These are phyloP conservation scores for Idaea aversata DNA, from an alignment of 2,888 invertebrate species.

Conservation along the genomic window DNA sequence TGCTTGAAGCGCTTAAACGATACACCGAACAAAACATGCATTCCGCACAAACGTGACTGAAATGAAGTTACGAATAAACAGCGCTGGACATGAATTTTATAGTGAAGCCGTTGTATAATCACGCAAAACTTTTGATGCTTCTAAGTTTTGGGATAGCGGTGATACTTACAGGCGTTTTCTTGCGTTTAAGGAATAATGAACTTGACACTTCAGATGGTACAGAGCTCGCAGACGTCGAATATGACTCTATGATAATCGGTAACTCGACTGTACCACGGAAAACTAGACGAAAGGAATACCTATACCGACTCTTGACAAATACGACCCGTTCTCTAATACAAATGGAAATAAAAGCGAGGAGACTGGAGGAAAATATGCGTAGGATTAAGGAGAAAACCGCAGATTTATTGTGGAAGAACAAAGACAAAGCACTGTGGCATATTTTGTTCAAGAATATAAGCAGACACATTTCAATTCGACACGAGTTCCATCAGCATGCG, in stretches of 20 bases:
- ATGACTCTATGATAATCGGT: conserved; percentile 64
- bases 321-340: conserved; percentile 79
- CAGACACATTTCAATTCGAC: conserved; percentile 74
- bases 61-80: conserved; percentile 37
- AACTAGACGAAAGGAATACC: conserved; percentile 75
- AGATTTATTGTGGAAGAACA: conserved; percentile 79
- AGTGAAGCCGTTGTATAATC: conserved; percentile 60
- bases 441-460: conserved; percentile 78
- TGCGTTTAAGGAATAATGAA: conserved; percentile 38
- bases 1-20: conserved; percentile 47
- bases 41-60: conserved; percentile 46
- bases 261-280: conserved; percentile 57
- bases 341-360: conserved; percentile 80
- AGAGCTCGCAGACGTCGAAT: conserved; percentile 49
- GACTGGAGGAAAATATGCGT: conserved; percentile 80
- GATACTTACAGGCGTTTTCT: conserved; percentile 57
- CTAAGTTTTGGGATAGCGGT: conserved; percentile 58
- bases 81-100: conserved; percentile 69
- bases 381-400: conserved; percentile 79
- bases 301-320: conserved; percentile 78
- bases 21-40: conserved; percentile 49
- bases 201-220: conserved; percentile 40
- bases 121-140: conserved; percentile 66
- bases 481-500: conserved; percentile 75
- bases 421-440: conserved; percentile 78